Evolutionary conservation across 2,797 vertebrate species (phyloP).

Genomic region (Okamejei kenojei): DNA sequence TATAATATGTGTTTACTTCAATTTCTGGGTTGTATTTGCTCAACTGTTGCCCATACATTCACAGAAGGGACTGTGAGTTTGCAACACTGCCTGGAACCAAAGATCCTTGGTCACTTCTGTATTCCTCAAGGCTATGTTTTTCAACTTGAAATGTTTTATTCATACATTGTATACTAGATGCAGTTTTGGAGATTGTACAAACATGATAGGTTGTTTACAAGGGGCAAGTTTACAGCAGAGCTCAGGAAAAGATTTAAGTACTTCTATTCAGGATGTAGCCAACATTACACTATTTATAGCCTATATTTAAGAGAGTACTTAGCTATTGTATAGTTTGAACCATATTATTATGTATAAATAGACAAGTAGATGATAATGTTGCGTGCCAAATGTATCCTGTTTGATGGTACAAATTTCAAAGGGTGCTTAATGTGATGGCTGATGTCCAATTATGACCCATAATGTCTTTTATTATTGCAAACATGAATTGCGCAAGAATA

Average conservation of each 20-base stretch:
- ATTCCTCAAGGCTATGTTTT: constrained; percentile 31
- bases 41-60: constrained; percentile 13
- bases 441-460: background rate
- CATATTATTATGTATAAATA: background rate
- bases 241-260: constrained; percentile 4
- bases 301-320: constrained; percentile 8
- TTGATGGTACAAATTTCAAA: background rate
- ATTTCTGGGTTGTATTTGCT: background rate
- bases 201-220: constrained; percentile 17
- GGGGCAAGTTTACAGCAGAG: constrained; percentile 23
- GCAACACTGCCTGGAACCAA: background rate
- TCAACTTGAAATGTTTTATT: constrained; percentile 34
- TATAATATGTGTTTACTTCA: background rate
- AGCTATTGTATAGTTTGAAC: constrained; percentile 9
- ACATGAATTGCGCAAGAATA: background rate
- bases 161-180: constrained; percentile 2
- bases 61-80: constrained; percentile 21
- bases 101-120: constrained; percentile 27
- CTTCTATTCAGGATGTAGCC: background rate
- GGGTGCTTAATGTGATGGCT: background rate
- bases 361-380: constrained; percentile 1
- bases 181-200: background rate
- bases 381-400: background rate
- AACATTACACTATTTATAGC: background rate
- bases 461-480: background rate